phyloP scores from a whole-genome alignment of 1,140 invertebrate genomes.

The Oncopeltus fasciatus region DNA sequence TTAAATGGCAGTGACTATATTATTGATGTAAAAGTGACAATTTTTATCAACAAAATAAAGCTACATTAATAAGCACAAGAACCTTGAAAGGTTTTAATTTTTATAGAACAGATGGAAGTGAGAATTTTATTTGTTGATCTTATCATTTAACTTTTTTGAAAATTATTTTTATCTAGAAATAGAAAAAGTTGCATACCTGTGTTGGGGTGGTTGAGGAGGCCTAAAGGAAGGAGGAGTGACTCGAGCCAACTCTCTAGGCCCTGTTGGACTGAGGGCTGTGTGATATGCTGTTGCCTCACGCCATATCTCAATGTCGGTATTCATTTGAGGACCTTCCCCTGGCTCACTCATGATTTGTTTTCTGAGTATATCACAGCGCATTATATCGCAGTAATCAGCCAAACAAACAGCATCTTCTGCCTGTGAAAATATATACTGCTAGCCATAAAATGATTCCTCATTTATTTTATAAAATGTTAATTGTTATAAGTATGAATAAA shows the following conservation, averaged over 20 bases:
- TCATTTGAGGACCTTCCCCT: slow-evolving; percentile 33
- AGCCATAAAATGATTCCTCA: too few relatives aligned
- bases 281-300: slow-evolving; percentile 47
- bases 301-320: slow-evolving; percentile 63
- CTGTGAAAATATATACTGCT: slow-evolving; percentile 34
- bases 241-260: slow-evolving; percentile 31
- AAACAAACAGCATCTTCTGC: slow-evolving; percentile 79
- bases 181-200: slow-evolving; percentile 3
- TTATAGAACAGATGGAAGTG: too few relatives aligned
- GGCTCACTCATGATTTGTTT: slow-evolving; percentile 47
- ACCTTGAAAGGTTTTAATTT: too few relatives aligned
- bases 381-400: slow-evolving; percentile 87
- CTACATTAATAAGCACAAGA: too few relatives aligned
- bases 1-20: too few relatives aligned
- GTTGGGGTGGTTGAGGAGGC: slow-evolving; percentile 3
- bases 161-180: too few relatives aligned
- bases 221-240: slow-evolving; percentile 12
- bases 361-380: slow-evolving; percentile 77
- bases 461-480: too few relatives aligned
- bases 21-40: too few relatives aligned
- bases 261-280: slow-evolving; percentile 40
- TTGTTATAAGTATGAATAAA: too few relatives aligned
- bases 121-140: too few relatives aligned
- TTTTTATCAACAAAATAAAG: too few relatives aligned
- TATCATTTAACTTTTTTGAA: too few relatives aligned